Evolutionary conservation across 2,113 vertebrate species (phyloP).

Genomic region (Sander lucioperca): DNA sequence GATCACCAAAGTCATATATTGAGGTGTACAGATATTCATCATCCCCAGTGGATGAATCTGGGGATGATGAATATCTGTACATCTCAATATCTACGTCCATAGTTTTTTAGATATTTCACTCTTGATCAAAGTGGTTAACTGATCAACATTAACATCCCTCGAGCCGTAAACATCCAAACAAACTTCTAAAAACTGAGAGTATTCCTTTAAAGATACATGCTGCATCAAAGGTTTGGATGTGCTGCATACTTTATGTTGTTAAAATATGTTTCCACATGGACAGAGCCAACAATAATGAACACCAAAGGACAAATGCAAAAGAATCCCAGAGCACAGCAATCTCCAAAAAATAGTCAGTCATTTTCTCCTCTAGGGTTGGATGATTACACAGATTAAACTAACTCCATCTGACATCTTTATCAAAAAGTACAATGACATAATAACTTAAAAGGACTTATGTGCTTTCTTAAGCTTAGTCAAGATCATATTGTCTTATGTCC

Average conservation of each 20-base stretch:
- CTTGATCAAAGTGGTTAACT: background rate
- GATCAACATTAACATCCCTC: background rate
- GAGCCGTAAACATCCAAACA: conserved; percentile 4
- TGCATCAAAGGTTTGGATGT: background rate
- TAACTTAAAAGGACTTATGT: conserved; percentile 45
- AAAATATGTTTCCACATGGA: background rate
- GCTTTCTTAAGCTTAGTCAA: conserved; percentile 45
- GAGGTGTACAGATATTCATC: background rate
- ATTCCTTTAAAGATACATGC: background rate
- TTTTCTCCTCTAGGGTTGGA: conserved; percentile 28
- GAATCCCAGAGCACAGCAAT: conserved; percentile 56
- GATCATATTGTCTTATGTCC: conserved; percentile 45
- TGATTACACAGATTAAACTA: conserved; percentile 47
- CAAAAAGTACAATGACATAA: conserved; percentile 58
- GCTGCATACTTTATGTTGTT: conserved; percentile 9
- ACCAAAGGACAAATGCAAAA: conserved; percentile 41
- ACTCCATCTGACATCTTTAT: conserved; percentile 48
- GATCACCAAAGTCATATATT: background rate
- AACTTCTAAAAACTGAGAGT: background rate
- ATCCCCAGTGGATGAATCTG: background rate
- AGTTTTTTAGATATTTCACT: background rate
- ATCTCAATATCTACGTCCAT: background rate
- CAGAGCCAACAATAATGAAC: conserved; percentile 30
- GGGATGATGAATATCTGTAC: background rate
- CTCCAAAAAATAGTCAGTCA: conserved; percentile 24